A percentile compares a stretch with the other conserved stretches of the same genome.
phyloP scores from a whole-genome alignment of 2,113 vertebrate genomes.

The Sula dactylatra region DNA sequence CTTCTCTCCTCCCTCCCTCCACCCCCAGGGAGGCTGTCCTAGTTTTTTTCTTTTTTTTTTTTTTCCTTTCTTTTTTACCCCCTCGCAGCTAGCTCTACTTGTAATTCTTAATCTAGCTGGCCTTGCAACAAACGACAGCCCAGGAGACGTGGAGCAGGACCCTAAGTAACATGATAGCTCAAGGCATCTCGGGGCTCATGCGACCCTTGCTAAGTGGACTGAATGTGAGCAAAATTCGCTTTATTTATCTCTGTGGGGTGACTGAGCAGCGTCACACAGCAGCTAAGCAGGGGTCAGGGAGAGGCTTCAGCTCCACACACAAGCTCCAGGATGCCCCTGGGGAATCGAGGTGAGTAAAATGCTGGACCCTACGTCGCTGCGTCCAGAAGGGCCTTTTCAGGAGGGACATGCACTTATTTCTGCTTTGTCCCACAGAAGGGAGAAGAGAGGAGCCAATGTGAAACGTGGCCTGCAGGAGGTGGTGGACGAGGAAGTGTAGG shows the following conservation, averaged over 20 bases:
- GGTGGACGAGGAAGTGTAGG: accelerated
- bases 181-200: neutral
- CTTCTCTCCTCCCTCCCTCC: neutral
- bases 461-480: neutral
- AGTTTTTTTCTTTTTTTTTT: neutral
- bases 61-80: accelerated
- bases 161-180: neutral
- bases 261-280: neutral
- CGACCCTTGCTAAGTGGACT: neutral
- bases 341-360: neutral
- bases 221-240: neutral
- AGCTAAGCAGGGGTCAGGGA: neutral
- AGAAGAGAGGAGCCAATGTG: neutral
- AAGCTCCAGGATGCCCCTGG: neutral
- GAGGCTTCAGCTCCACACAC: neutral
- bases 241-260: neutral
- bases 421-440: neutral
- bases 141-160: neutral
- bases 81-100: neutral
- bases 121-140: neutral
- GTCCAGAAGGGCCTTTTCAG: accelerated
- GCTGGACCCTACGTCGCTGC: neutral
- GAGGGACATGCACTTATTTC: accelerated
- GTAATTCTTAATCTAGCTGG: neutral
- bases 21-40: neutral